Evolutionary conservation across 2,888 invertebrate species (phyloP).

Genomic region (Caenorhabditis macrosperma): DNA sequence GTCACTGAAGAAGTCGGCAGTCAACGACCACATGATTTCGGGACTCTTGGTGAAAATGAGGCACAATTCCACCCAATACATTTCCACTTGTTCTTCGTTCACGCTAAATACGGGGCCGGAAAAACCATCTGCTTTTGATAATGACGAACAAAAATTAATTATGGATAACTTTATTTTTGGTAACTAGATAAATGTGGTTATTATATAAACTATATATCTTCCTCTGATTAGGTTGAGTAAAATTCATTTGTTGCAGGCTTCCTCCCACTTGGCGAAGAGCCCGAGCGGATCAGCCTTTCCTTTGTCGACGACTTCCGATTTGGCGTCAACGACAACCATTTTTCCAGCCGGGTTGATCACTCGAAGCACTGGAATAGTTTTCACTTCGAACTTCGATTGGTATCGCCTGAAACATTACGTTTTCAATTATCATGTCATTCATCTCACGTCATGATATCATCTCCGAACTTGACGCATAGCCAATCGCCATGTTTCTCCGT

Average conservation of each 20-base stretch:
- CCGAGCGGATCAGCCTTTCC: constrained; percentile 64
- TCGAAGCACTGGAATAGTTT: constrained; percentile 81
- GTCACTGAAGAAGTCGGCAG: constrained; percentile 31
- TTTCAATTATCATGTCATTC: not conserved
- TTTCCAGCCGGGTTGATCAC: constrained; percentile 82
- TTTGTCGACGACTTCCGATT: constrained; percentile 52
- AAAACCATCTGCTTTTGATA: not conserved
- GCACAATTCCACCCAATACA: not conserved
- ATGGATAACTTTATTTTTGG: constrained; percentile 10
- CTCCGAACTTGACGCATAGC: constrained; percentile 74
- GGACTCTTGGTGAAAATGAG: not conserved
- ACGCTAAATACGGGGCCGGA: not conserved
- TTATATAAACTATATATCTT: not conserved
- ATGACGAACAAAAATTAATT: not conserved
- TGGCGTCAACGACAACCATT: constrained; percentile 81
- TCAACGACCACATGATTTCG: constrained; percentile 6
- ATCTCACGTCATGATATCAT: constrained; percentile 71
- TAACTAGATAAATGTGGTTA: not conserved
- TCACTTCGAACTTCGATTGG: constrained; percentile 71
- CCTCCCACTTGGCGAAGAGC: constrained; percentile 67
- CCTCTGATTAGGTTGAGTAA: not conserved
- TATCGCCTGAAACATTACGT: constrained; percentile 51
- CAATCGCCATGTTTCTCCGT: constrained; percentile 77
- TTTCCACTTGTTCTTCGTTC: not conserved
- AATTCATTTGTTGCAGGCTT: constrained; percentile 49